Evolutionary conservation across 2,797 vertebrate genomes (phyloP), one percentile per base, ranked within the genome.

Genomic region (Sebastes hopkinsi): DNA sequence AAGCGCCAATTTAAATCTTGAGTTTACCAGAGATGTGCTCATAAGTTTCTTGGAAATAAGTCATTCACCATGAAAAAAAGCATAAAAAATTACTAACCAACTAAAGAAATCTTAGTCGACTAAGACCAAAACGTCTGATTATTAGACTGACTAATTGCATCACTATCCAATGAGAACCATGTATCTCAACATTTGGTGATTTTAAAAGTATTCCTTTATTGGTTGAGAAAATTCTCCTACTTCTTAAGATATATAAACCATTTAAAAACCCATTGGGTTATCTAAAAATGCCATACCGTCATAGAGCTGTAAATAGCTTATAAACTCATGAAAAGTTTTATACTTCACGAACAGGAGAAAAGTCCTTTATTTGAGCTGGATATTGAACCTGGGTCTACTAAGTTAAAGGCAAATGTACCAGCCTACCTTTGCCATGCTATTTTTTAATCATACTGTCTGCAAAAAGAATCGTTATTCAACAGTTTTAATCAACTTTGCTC

Each of bases 61-160:
- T 42, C 38, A 14, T 42, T 14, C 38, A 14, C 5, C 38, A 42
- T 42, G 25, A 25, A 25, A 25, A 25, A 25, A 25, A 25, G 25
- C 25, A 25, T 42, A 14, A 42, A 16, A 42, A 42, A 42, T 42
- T 0, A 42, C 38, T 42, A 42, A 42, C 0, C 38, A 0, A 42
- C 38, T 16, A 16, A 16, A 42, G 38, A 42, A 42, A 42, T 42
- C 13, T 42, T 14, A 42, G 38, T 42, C 14, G 14, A 42, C 13
- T 42, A 42, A 42, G 5, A 42, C 38, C 38, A 42, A 42, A 42
- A 42, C 14, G 5, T 0, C 0, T 0, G 14, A 42, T 42, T 42
- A 42, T 6, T 42, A 14, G 14, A 42, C 0, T 42, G 3, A 42
- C 38, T 42, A 14, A 42, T 0, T 0, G 38, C 38, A 16, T 16